Evolutionary conservation across 2,797 vertebrate genomes (phyloP), one percentile per base, ranked within the genome.

Genomic region (Takifugu ocellatus): DNA sequence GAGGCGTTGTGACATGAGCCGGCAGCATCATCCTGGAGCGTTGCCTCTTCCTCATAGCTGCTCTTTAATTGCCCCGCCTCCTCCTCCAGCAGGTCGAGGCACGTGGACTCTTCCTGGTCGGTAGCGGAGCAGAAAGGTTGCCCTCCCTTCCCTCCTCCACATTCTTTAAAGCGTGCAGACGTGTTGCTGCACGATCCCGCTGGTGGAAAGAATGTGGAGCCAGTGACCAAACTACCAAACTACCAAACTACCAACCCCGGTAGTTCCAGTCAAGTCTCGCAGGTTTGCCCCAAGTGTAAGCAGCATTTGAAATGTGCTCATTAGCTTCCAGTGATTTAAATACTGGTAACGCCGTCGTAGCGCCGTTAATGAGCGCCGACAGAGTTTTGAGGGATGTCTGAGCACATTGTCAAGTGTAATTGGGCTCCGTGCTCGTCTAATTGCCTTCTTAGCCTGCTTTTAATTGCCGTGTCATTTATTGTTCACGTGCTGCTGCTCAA

Each of bases 101-200:
- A 67, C 44, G 64, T 27, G 11, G 68, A 59, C 50, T 69, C 39
- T 43, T 69, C 81, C 57, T 42, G 44, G 46, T 67, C 72, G 78
- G 79, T 69, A 52, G 25, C 83, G 74, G 74, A 77, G 70, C 49
- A 59, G 54, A 66, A 66, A 74, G 77, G 54, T 49, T 53, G 7
- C 16, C 25, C 4, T 15, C 26, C 31, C 27, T 24, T 26, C 33
- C n/a, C 14, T 53, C 17, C 52, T 54, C 39, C 49, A 29, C 82
- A 84, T 84, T 82, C 74, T 73, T 79, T 1, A 48, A 78, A 56
- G 50, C 71, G 59, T 66, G 66, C 59, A 64, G 66, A 64, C 84
- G 36, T 43, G 87, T 81, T 14, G 14, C 49, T 46, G 73, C 87
- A 70, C 0, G 81, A 72, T 14, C 17, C 29, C 1, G 24, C 6